phyloP scores from a whole-genome alignment of 2,888 invertebrate genomes.

The Tipula helvola region DNA sequence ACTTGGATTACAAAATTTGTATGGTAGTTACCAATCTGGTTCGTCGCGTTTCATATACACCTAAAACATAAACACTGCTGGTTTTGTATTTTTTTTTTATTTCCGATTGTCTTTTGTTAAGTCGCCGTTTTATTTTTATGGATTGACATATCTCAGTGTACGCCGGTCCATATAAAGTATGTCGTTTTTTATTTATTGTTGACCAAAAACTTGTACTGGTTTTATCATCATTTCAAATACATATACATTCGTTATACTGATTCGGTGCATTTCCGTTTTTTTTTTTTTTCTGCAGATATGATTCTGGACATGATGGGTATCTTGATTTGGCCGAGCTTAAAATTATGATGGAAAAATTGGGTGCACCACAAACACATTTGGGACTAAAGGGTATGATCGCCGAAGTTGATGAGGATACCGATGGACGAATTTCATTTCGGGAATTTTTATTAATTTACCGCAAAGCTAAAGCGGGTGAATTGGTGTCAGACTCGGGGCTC shows the following conservation, averaged over 20 bases:
- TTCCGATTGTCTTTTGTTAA: neutral
- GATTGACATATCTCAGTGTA: neutral
- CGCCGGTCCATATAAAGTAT: neutral
- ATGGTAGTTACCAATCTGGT: neutral
- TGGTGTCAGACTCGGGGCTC: slow-evolving; percentile 75
- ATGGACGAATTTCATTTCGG: slow-evolving; percentile 79
- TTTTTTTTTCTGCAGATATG: slow-evolving; percentile 50
- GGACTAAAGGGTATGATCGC: slow-evolving; percentile 91
- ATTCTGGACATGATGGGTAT: slow-evolving; percentile 77
- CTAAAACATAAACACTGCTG: neutral
- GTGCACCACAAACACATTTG: slow-evolving; percentile 91
- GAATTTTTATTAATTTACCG: slow-evolving; percentile 71
- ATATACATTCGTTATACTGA: neutral
- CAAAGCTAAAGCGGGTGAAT: slow-evolving; percentile 85
- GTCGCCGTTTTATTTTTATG: neutral
- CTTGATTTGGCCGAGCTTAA: slow-evolving; percentile 84
- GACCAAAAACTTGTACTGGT: neutral
- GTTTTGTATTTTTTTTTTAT: neutral
- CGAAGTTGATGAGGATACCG: slow-evolving; percentile 77
- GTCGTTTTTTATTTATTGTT: neutral
- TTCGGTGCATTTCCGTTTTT: neutral
- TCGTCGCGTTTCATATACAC: neutral
- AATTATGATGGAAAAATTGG: slow-evolving; percentile 92
- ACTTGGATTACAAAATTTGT: neutral
- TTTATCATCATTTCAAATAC: neutral